A percentile compares a stretch with the other conserved stretches of the same genome.
phyloP scores from a whole-genome alignment of 2,888 invertebrate genomes.

The Sarcophaga subvicina region DNA sequence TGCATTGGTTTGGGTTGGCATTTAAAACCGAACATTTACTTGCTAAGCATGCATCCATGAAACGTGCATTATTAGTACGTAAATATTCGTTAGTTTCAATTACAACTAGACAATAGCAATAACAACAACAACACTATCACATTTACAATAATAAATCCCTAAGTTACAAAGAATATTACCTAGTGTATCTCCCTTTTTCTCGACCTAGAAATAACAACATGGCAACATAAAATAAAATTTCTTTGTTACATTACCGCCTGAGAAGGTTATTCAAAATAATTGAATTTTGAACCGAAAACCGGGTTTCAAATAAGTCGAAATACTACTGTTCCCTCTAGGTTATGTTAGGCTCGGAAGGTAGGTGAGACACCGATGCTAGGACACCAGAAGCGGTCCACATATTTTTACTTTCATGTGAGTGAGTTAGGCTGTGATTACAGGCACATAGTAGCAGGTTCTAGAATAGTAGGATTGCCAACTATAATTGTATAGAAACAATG shows the following conservation, averaged over 20 bases:
- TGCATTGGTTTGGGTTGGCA: not conserved
- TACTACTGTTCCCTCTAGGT: too few species aligned
- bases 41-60: conserved; percentile 26
- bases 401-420: too few species aligned
- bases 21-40: not conserved
- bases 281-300: too few species aligned
- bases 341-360: too few species aligned
- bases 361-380: too few species aligned
- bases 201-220: conserved; percentile 2
- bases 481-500: too few species aligned
- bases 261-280: too few species aligned
- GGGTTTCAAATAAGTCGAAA: too few species aligned
- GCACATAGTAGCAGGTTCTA: too few species aligned
- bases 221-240: conserved; percentile 12
- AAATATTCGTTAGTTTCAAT: conserved; percentile 65
- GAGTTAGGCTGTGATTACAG: too few species aligned
- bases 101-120: conserved; percentile 43
- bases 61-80: conserved; percentile 62
- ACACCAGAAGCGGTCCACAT: too few species aligned
- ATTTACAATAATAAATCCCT: conserved; percentile 22
- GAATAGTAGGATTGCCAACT: too few species aligned
- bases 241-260: not conserved
- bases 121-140: conserved; percentile 24
- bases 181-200: conserved; percentile 11
- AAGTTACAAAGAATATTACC: conserved; percentile 42